Percentiles rank a stretch among this genome's conserved stretches.
Evolutionary conservation across 2,888 invertebrate genomes (phyloP).

Genomic region (Monochamus alternatus): DNA sequence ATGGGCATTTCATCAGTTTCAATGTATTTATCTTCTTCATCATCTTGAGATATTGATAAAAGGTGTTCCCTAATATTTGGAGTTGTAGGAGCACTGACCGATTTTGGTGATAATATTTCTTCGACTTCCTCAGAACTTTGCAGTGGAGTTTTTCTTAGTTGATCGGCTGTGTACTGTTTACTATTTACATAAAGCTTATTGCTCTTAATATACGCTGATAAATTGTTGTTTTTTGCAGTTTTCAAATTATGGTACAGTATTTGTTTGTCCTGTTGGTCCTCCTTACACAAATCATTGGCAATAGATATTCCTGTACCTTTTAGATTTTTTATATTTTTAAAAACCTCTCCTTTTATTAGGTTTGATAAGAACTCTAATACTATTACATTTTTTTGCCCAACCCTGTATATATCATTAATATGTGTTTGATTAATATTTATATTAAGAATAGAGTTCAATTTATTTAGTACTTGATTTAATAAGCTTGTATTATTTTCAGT

Average conservation of each 20-base stretch:
- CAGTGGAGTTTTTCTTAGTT: constrained; percentile 12
- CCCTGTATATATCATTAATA: not conserved
- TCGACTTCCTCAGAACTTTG: not conserved
- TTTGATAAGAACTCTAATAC: not conserved
- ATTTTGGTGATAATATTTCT: not conserved
- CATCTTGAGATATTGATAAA: no score
- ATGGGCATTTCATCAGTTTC: no score
- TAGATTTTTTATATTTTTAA: constrained; percentile 14
- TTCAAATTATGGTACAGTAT: constrained; percentile 24
- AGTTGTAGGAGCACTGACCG: not conserved
- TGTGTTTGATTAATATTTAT: not conserved
- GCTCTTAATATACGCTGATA: constrained; percentile 33
- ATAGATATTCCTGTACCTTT: constrained; percentile 31
- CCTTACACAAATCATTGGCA: constrained; percentile 27
- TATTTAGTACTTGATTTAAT: not conserved
- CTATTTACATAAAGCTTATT: constrained; percentile 30
- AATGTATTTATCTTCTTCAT: no score
- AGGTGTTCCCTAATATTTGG: not conserved
- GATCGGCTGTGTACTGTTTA: constrained; percentile 18
- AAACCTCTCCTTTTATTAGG: not conserved
- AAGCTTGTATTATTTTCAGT: not conserved
- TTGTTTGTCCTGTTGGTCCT: constrained; percentile 30
- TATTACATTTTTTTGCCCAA: not conserved
- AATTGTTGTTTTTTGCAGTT: constrained; percentile 26
- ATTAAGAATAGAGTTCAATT: not conserved